Evolutionary conservation across 2,888 invertebrate species (phyloP), one percentile per base, ranked within the genome.

Genomic region (Polietes domitor): DNA sequence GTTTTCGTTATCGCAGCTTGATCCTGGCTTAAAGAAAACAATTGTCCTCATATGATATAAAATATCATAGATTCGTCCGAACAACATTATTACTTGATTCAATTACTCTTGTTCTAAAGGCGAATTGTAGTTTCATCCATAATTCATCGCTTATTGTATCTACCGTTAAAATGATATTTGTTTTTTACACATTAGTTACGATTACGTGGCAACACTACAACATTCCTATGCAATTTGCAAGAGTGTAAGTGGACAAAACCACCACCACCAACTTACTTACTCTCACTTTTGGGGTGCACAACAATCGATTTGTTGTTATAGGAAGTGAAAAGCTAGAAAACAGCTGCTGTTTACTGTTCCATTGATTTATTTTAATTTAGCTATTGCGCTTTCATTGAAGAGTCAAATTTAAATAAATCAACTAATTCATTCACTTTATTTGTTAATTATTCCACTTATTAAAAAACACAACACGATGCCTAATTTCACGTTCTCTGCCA

Each of bases 161-260:
- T n/a, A n/a, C n/a, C n/a, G n/a, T n/a, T n/a, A n/a, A n/a, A n/a
- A n/a, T n/a, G n/a, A n/a, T n/a, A n/a, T n/a, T n/a, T 24, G 28
- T 61, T 28, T 1, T 61, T 26, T 61, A n/a, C 58, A 28, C 15
- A 15, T 61, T 28, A 61, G 15, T 15, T 32, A 1, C 21, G 21
- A 32, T 37, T 32, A 65, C 41, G 15, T 65, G 65, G 65, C 65
- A 65, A 41, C 65, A 65, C 41, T 15, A 63, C 6, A 65, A 63
- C 65, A 41, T 61, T 28, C 58, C 43, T 43, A 10, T 43, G 43
- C 43, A 43, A 3, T 43, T 43, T 32, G 32, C 7, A 7, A 32
- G 32, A 32, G 7, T 32, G 32, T 32, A 32, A 32, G 7, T 32
- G 7, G 3, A 32, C 32, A 7, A 15, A n/a, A 47, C 47, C 47